Base-by-base conservation (phyloP, 2,888 invertebrate species). In the Bellardia pandia region DNA sequence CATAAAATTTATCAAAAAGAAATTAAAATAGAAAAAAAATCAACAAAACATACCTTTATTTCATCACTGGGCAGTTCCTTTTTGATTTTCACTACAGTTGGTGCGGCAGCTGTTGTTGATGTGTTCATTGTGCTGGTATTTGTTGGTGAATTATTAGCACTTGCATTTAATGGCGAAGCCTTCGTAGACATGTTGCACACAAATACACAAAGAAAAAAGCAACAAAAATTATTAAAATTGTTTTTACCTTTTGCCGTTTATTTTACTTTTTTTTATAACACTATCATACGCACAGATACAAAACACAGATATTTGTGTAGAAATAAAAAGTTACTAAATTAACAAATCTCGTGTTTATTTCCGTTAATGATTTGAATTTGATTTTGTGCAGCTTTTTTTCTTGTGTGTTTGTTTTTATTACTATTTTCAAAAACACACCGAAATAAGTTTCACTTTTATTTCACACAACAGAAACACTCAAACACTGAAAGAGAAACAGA, bases 31-130 rank as follows among this genome's bases (percentile, higher is more conserved):
- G 14, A 48, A 48, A 48, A 14, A 48, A 48, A 48, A 48, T 6
- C 3, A 14, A 33, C 6, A 66, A 51, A 13, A 69, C 69, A 33
- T 94, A 96, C 96, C 95, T 96, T 96, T 93, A 96, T 96, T 94
- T 96, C 96, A 94, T 96, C 96, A 94, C 96, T 96, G 87, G 94
- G 94, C 90, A 95, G 94, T 93, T 96, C 96, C 93, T 96, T 96
- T 93, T 96, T 96, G 79, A 93, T 93, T 88, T 93, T 93, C 9
- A 93, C 92, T 82, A 64, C 75, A 40, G 84, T 81, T 85, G 88
- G 76, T 77, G 88, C 77, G 78, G 76, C 68, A 72, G 86, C 77
- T 13, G 86, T 85, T 69, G 83, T 40, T 68, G 89, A 56, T 58
- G 88, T 75, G 81, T 89, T 90, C 82, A 87, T 86, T 58, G 89